Evolutionary conservation across 2,888 invertebrate genomes (phyloP).

Genomic region (Anorthoa munda): DNA sequence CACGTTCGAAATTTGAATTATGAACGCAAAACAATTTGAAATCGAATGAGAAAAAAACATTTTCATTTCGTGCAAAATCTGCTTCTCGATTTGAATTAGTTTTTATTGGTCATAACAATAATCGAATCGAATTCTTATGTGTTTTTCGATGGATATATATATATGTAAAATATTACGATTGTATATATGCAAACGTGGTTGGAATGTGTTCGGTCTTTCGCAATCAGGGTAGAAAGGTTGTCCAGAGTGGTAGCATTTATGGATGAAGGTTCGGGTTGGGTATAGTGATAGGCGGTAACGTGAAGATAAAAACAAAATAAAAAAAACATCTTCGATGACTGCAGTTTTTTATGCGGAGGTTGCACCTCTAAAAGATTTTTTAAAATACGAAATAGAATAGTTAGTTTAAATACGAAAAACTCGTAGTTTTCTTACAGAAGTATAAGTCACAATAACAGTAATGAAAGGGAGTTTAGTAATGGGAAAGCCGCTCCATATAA

Average conservation of each 20-base stretch:
- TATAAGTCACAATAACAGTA: too few species aligned
- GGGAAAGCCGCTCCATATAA: not conserved
- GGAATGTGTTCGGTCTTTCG: conserved; percentile 4
- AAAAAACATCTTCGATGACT: not conserved
- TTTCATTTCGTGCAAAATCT: conserved; percentile 13
- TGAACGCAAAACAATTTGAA: conserved; percentile 38
- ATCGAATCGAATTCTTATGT: conserved; percentile 29
- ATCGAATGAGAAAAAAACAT: conserved; percentile 23
- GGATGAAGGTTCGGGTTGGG: not conserved
- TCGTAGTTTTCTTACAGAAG: too few species aligned
- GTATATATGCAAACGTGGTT: conserved; percentile 1
- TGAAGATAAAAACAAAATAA: not conserved
- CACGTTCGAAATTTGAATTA: conserved; percentile 39
- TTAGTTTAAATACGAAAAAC: too few species aligned
- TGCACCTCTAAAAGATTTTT: too few species aligned
- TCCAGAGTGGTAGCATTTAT: not conserved
- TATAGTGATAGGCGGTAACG: not conserved
- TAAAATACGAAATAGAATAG: too few species aligned
- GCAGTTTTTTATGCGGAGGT: not conserved
- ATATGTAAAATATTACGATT: conserved; percentile 29
- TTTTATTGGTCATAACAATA: conserved; percentile 19
- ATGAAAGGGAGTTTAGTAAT: too few species aligned
- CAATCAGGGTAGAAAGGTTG: not conserved
- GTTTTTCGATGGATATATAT: conserved; percentile 14
- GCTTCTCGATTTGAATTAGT: conserved; percentile 30